Evolutionary conservation across 1,140 invertebrate genomes (phyloP).

Genomic region (Aporrectodea caliginosa): DNA sequence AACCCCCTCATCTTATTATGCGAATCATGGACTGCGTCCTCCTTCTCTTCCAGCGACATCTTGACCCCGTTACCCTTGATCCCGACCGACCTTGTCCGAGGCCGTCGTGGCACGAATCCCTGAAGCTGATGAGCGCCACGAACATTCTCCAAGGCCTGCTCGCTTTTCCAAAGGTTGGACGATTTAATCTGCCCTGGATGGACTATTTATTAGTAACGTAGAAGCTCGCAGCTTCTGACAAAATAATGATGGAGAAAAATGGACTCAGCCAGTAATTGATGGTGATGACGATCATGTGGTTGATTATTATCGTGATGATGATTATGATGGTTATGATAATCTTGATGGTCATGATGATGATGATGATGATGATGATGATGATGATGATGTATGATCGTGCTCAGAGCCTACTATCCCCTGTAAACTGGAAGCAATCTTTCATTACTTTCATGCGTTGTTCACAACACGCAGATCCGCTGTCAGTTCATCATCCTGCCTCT

Average conservation of each 20-base stretch:
- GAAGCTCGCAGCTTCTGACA: no score
- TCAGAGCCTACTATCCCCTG: no score
- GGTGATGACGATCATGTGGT: no score
- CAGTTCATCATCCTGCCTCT: no score
- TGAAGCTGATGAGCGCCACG: constrained; percentile 92
- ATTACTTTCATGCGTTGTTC: no score
- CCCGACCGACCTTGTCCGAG: constrained; percentile 75
- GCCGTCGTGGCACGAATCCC: constrained; percentile 89
- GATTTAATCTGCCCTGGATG: no score
- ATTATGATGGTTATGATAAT: neutral
- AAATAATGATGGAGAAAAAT: no score
- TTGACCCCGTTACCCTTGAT: constrained; percentile 74
- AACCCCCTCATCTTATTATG: constrained; percentile 95
- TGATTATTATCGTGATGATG: neutral
- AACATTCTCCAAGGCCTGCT: constrained; percentile 86
- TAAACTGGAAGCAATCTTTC: no score
- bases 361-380: neutral
- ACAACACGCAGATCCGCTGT: no score
- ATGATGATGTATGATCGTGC: no score
- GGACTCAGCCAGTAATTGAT: no score
- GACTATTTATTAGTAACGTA: no score
- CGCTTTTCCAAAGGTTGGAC: constrained; percentile 77
- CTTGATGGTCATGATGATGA: neutral
- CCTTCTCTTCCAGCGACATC: constrained; percentile 82
- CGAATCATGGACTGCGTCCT: constrained; percentile 95